A percentile compares a stretch with the other conserved stretches of the same genome.
Evolutionary conservation across 2,113 vertebrate genomes (phyloP).

Genomic region (Myiagra hebetior): DNA sequence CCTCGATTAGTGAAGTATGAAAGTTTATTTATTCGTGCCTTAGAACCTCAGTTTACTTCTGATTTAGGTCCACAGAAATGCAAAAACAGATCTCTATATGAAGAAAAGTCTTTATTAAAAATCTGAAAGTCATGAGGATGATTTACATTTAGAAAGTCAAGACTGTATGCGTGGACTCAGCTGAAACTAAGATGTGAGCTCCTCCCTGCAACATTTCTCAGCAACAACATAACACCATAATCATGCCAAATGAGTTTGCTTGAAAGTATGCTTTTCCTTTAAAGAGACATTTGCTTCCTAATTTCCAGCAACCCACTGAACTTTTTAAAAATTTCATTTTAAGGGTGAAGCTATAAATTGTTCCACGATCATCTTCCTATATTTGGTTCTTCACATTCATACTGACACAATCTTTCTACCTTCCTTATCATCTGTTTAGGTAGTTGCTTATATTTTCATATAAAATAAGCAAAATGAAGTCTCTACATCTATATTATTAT

Average conservation of each 20-base stretch:
- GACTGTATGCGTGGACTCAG: not conserved
- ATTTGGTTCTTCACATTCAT: not conserved
- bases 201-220: slow-evolving; percentile 1
- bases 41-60: not conserved
- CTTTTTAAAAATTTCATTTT: not conserved
- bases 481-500: not conserved
- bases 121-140: not conserved
- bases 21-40: not conserved
- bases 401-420: not conserved
- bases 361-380: rapidly evolving
- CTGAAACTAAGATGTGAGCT: not conserved
- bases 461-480: not conserved
- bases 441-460: not conserved
- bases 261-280: not conserved
- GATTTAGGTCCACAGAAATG: not conserved
- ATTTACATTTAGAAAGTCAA: not conserved
- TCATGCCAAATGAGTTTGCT: not conserved
- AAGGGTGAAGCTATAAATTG: not conserved
- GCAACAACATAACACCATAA: not conserved
- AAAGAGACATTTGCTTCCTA: not conserved
- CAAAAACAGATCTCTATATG: not conserved
- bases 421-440: not conserved
- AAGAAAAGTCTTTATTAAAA: not conserved
- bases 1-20: not conserved
- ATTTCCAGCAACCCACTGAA: not conserved